These are phyloP conservation scores for Cataglyphis hispanica DNA, from an alignment of 1,140 invertebrate species.

Conservation along the genomic window DNA sequence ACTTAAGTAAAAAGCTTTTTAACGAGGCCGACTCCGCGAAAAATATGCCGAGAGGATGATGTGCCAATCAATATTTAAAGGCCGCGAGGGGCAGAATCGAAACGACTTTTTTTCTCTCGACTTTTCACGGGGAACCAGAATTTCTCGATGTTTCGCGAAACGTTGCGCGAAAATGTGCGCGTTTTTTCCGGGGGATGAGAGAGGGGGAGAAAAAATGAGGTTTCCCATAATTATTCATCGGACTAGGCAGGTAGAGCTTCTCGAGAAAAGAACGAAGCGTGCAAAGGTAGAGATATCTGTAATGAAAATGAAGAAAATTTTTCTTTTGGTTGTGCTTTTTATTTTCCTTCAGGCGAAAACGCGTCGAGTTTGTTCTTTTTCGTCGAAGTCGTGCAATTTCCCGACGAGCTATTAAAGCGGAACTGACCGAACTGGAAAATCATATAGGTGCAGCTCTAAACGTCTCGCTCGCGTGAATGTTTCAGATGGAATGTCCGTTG, in stretches of 20 bases:
- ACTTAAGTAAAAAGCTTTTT: constrained; percentile 81
- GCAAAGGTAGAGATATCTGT: not conserved
- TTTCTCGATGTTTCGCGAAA: constrained; percentile 17
- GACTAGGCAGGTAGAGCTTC: not conserved
- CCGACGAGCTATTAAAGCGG: constrained; percentile 35
- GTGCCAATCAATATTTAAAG: constrained; percentile 66
- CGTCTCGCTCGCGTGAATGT: constrained; percentile 11
- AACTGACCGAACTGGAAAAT: constrained; percentile 43
- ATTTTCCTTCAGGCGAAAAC: not conserved
- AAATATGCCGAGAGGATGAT: constrained; percentile 65
- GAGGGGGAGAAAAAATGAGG: not conserved
- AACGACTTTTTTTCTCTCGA: not conserved
- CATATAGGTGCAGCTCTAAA: constrained; percentile 32
- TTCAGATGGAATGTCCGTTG: constrained; percentile 22
- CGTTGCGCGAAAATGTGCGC: constrained; percentile 7
- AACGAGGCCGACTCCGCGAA: constrained; percentile 70
- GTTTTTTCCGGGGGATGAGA: not conserved
- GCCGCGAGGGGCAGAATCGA: constrained; percentile 35
- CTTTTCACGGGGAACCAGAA: constrained; percentile 25
- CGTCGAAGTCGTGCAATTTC: not conserved
- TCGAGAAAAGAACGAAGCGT: not conserved
- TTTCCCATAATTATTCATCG: constrained; percentile 59
- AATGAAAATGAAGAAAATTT: constrained; percentile 40
- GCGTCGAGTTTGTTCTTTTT: not conserved
- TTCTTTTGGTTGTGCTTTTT: not conserved